Conservation (phyloP, 2,113 vertebrate species). For the Leucoraja erinaceus region DNA sequence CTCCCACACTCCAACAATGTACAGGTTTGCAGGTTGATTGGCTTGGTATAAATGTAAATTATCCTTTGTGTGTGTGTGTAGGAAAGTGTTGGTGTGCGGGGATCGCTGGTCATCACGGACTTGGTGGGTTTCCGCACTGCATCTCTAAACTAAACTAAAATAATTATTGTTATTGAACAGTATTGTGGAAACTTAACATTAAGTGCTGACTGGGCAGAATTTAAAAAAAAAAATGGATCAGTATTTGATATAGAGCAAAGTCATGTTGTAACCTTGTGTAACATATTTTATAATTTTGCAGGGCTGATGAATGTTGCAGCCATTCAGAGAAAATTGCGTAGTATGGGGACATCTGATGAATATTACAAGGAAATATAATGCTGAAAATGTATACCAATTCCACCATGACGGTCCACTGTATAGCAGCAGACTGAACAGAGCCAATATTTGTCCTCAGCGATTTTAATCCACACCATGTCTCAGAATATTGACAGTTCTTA, state of each 20-base stretch:
- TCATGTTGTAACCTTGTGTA: neutral
- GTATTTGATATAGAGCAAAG: neutral
- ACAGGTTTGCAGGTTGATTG: too few relatives aligned
- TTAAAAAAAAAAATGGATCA: neutral
- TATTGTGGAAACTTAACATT: neutral
- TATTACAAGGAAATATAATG: neutral
- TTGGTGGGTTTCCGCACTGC: too few relatives aligned
- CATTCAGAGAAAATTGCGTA: neutral
- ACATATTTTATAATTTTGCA: constrained; percentile 20
- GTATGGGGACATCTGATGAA: neutral
- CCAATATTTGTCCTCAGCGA: neutral
- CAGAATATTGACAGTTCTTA: constrained; percentile 24
- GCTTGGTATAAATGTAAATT: too few relatives aligned
- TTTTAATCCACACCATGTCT: constrained; percentile 33
- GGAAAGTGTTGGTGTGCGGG: too few relatives aligned
- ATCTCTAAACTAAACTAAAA: too few relatives aligned
- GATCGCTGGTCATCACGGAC: too few relatives aligned
- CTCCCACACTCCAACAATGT: too few relatives aligned
- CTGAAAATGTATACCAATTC: neutral
- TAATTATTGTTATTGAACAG: too few relatives aligned
- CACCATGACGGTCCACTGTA: neutral
- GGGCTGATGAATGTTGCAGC: neutral
- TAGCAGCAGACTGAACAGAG: neutral
- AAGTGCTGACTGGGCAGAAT: neutral
- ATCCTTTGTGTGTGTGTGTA: too few relatives aligned